Evolutionary conservation across 1,140 invertebrate genomes (phyloP).

Genomic region (Ceratina calcarata): DNA sequence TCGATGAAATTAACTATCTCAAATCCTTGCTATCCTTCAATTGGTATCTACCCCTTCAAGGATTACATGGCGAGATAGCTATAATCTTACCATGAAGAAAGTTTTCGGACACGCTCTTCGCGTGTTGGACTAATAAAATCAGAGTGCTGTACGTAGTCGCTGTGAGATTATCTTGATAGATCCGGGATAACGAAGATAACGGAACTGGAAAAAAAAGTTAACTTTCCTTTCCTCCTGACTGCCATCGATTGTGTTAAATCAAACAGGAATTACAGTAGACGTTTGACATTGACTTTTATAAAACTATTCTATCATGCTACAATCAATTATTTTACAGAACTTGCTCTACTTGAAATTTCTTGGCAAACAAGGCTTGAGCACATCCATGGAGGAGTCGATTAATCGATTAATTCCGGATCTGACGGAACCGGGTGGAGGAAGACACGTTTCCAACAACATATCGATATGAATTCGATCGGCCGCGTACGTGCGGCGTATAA

Average conservation of each 20-base stretch:
- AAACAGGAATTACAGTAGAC: neutral
- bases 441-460: too few relatives aligned
- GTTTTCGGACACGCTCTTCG: neutral
- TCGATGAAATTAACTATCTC: neutral
- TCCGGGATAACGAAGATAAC: conserved; percentile 59
- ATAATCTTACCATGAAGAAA: neutral
- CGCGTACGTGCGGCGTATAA: conserved; percentile 22
- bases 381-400: neutral
- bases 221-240: neutral
- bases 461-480: conserved; percentile 37
- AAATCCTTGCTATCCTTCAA: neutral
- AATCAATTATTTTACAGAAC: too few relatives aligned
- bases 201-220: conserved; percentile 2
- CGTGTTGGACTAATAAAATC: conserved; percentile 63
- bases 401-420: conserved; percentile 4
- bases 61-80: neutral
- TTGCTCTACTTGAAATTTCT: neutral
- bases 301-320: neutral
- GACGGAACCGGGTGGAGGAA: neutral
- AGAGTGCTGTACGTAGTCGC: conserved; percentile 68
- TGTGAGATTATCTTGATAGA: conserved; percentile 65
- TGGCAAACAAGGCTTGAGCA: neutral
- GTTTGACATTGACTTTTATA: neutral
- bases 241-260: neutral
- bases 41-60: too few relatives aligned